phyloP scores from a whole-genome alignment of 1,140 invertebrate genomes.

The Galendromus occidentalis region DNA sequence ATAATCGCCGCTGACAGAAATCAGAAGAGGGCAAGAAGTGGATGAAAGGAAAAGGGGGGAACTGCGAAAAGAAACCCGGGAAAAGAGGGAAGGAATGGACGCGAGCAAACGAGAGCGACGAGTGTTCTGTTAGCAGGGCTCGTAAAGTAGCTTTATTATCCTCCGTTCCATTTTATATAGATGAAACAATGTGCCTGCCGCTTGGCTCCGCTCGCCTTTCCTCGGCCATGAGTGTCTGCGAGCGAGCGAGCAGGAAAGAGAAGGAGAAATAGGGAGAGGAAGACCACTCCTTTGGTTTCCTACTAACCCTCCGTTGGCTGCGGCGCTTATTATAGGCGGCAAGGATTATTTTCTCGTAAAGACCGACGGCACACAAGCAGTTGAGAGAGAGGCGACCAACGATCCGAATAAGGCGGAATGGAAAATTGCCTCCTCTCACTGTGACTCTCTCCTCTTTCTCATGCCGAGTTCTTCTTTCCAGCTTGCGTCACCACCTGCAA shows the following conservation, averaged over 20 bases:
- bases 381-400: too few relatives aligned
- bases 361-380: neutral
- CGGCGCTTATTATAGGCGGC: constrained; percentile 6
- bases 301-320: neutral
- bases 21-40: neutral
- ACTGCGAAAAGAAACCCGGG: neutral
- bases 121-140: neutral
- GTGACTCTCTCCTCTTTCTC: too few relatives aligned
- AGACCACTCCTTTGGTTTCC: too few relatives aligned
- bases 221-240: too few relatives aligned
- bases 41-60: neutral
- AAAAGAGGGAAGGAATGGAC: neutral
- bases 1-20: neutral
- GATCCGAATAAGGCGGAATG: too few relatives aligned
- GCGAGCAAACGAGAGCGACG: neutral
- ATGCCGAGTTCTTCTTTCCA: too few relatives aligned
- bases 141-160: constrained; percentile 11
- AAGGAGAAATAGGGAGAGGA: too few relatives aligned
- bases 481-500: too few relatives aligned
- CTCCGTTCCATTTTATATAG: constrained; percentile 7
- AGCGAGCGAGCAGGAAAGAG: too few relatives aligned
- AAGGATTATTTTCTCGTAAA: constrained; percentile 10
- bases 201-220: too few relatives aligned
- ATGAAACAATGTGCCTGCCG: constrained; percentile 4
- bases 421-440: too few relatives aligned